phyloP scores from a whole-genome alignment of 37 sponge, comb jelly and placozoan species.

The Lycopodina hypogea region DNA sequence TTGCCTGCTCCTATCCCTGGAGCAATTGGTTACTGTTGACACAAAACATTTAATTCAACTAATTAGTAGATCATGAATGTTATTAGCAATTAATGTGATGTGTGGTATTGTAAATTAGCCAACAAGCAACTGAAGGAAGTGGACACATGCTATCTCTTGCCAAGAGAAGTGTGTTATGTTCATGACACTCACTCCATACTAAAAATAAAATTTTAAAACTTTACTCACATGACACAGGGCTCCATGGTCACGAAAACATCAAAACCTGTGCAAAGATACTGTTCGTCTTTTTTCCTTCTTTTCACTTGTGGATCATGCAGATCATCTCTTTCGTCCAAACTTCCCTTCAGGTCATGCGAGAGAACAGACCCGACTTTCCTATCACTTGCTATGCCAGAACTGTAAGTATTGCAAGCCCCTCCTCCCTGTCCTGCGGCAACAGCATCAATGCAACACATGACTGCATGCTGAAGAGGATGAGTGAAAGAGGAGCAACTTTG shows the following conservation, averaged over 20 bases:
- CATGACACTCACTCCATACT: too few species aligned
- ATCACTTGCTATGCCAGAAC: neutral
- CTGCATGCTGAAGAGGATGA: constrained; percentile 80
- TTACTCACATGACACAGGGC: constrained; percentile 93
- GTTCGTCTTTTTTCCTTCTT: constrained; percentile 15
- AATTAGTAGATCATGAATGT: too few species aligned
- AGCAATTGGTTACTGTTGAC: too few species aligned
- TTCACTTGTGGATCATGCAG: constrained; percentile 34
- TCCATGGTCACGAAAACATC: constrained; percentile 83
- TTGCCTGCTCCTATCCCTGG: too few species aligned
- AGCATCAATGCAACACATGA: constrained; percentile 85
- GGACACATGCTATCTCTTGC: too few species aligned
- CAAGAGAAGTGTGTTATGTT: too few species aligned
- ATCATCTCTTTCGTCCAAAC: neutral
- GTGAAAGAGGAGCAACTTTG: constrained; percentile 14
- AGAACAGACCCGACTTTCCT: neutral
- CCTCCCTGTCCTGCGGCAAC: constrained; percentile 78
- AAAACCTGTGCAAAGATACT: constrained; percentile 92
- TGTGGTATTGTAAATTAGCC: too few species aligned
- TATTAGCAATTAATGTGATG: too few species aligned
- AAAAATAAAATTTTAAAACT: too few species aligned
- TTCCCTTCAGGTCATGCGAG: neutral
- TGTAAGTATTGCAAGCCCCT: constrained; percentile 46
- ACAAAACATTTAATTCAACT: too few species aligned
- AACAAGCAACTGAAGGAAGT: too few species aligned